Conservation (phyloP, 2,797 vertebrate species). For the Characodon lateralis region DNA sequence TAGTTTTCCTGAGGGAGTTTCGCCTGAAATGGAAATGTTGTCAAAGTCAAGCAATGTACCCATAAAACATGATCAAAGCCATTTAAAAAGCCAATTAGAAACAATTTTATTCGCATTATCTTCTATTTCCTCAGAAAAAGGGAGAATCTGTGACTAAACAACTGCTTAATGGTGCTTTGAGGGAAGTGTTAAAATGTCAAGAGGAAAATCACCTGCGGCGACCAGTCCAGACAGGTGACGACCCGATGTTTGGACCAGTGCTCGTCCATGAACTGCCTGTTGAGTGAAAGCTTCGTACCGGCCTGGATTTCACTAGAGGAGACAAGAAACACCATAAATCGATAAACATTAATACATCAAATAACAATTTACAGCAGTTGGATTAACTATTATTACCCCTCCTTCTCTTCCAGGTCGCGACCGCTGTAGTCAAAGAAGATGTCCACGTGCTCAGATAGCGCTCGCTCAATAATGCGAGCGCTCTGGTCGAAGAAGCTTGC, state of each 20-base stretch:
- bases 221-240: slow-evolving; percentile 98
- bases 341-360: slow-evolving; percentile 46
- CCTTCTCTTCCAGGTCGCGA: slow-evolving; percentile 96
- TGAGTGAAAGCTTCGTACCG: slow-evolving; percentile 93
- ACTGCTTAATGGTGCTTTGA: not conserved
- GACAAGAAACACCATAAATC: slow-evolving; percentile 32
- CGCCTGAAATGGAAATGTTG: slow-evolving; percentile 63
- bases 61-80: slow-evolving; percentile 68
- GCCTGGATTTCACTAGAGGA: slow-evolving; percentile 93
- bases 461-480: slow-evolving; percentile 94
- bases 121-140: slow-evolving; percentile 6
- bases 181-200: slow-evolving; percentile 6
- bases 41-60: slow-evolving; percentile 67
- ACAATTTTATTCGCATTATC: slow-evolving; percentile 14
- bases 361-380: slow-evolving; percentile 25
- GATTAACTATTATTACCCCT: slow-evolving; percentile 83
- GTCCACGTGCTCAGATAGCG: slow-evolving; percentile 94
- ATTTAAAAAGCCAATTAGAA: slow-evolving; percentile 63
- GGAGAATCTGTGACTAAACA: not conserved
- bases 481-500: slow-evolving; percentile 95
- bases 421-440: slow-evolving; percentile 99
- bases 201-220: slow-evolving; percentile 86
- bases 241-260: slow-evolving; percentile 98
- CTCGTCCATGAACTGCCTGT: slow-evolving; percentile 94
- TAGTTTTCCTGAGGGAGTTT: slow-evolving; percentile 68